phyloP scores from a whole-genome alignment of 2,113 vertebrate genomes.

The Oostethus manadensis region DNA sequence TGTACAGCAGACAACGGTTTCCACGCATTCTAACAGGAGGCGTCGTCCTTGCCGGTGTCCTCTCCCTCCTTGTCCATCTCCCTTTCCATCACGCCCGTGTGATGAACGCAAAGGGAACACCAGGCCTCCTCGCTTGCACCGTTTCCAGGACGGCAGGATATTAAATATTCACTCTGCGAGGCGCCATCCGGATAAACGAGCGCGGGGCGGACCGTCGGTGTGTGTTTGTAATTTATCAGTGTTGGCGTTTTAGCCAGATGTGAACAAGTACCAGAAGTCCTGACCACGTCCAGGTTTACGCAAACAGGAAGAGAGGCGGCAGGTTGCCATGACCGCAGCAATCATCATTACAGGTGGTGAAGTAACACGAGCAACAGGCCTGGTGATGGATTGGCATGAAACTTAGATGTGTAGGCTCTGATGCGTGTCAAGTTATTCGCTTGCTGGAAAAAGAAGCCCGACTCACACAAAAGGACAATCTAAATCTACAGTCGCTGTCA shows the following conservation, averaged over 20 bases:
- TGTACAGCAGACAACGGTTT: too few relatives aligned
- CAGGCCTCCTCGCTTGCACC: conserved; percentile 34
- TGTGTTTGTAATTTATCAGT: conserved; percentile 5
- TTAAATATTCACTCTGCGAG: conserved; percentile 61
- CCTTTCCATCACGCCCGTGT: conserved; percentile 24
- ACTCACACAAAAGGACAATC: too few relatives aligned
- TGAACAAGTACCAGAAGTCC: conserved; percentile 12
- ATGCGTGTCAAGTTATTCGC: too few relatives aligned
- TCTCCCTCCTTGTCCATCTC: conserved; percentile 11
- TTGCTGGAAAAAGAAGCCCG: too few relatives aligned
- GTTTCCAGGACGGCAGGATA: conserved; percentile 48
- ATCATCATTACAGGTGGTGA: conserved; percentile 39
- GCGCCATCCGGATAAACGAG: not conserved
- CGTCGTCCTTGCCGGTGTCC: conserved; percentile 8
- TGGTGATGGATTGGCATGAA: not conserved
- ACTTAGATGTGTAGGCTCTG: too few relatives aligned
- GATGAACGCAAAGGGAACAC: conserved; percentile 36
- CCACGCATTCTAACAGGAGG: not conserved
- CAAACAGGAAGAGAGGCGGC: conserved; percentile 17
- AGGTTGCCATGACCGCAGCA: conserved; percentile 20
- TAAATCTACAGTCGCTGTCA: too few relatives aligned
- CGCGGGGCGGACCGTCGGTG: not conserved
- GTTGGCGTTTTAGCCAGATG: conserved; percentile 1
- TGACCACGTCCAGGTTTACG: conserved; percentile 26
- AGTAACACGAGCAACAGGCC: conserved; percentile 22